Evolutionary conservation across 1,140 invertebrate species (phyloP).

Genomic region (Neodiprion lecontei): DNA sequence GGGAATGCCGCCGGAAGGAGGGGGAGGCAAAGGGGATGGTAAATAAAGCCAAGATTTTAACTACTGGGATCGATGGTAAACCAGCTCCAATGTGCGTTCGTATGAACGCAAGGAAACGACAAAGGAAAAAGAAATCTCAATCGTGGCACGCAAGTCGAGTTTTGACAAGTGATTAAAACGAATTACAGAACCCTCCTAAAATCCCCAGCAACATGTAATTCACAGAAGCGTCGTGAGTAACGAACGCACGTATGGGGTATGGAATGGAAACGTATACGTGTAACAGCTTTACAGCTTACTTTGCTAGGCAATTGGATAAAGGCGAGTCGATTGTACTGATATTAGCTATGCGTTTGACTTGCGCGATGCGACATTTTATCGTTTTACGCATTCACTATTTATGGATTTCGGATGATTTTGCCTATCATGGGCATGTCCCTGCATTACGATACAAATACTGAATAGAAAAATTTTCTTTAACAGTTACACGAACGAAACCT

Average conservation of each 20-base stretch:
- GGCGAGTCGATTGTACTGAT: too few relatives aligned
- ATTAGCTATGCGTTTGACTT: too few relatives aligned
- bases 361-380: too few relatives aligned
- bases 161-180: not conserved
- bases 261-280: not conserved
- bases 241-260: not conserved
- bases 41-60: constrained; percentile 16
- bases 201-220: not conserved
- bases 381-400: too few relatives aligned
- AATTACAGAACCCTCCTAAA: not conserved
- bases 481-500: too few relatives aligned
- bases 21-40: constrained; percentile 11
- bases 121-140: constrained; percentile 25
- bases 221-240: not conserved
- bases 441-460: too few relatives aligned
- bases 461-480: too few relatives aligned
- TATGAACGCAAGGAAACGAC: constrained; percentile 34
- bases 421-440: too few relatives aligned
- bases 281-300: too few relatives aligned
- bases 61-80: constrained; percentile 26
- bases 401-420: too few relatives aligned
- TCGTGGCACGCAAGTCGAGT: not conserved
- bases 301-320: too few relatives aligned
- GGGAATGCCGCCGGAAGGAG: constrained; percentile 11
- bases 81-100: constrained; percentile 39